A percentile compares a stretch with the other conserved stretches of the same genome.
These are phyloP conservation scores for Desmodus rotundus DNA, from an alignment of 2,113 vertebrate species.

Conservation along the genomic window DNA sequence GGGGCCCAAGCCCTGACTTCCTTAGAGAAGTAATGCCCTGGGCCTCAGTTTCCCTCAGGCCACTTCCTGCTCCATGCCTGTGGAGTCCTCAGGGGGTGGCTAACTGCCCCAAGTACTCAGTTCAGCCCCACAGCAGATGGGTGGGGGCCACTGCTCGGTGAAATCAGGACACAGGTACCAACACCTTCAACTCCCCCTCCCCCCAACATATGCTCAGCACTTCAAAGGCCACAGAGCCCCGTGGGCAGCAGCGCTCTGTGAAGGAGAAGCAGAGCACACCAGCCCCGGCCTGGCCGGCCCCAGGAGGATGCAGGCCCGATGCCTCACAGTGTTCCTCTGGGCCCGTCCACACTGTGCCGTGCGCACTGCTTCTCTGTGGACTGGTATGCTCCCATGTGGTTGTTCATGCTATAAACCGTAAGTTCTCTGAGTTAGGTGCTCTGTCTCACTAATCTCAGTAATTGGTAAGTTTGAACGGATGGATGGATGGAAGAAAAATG, in stretches of 20 bases:
- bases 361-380: background rate
- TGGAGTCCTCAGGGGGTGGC: background rate
- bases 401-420: background rate
- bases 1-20: background rate
- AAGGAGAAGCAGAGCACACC: background rate
- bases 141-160: background rate
- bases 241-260: background rate
- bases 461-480: background rate
- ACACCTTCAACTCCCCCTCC: rapidly evolving
- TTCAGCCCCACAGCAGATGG: background rate
- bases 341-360: background rate
- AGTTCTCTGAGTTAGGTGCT: background rate
- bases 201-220: too few species aligned
- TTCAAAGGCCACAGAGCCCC: background rate
- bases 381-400: background rate
- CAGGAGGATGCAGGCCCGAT: background rate
- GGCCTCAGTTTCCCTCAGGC: background rate
- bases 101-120: background rate
- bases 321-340: background rate
- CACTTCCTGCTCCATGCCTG: background rate
- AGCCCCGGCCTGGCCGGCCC: background rate
- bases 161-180: background rate
- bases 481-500: background rate
- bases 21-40: background rate
- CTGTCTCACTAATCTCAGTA: background rate